A percentile compares a stretch with the other conserved stretches of the same genome.
These are phyloP conservation scores for Myotis daubentonii DNA, from an alignment of 2,797 vertebrate species.

Conservation along the genomic window DNA sequence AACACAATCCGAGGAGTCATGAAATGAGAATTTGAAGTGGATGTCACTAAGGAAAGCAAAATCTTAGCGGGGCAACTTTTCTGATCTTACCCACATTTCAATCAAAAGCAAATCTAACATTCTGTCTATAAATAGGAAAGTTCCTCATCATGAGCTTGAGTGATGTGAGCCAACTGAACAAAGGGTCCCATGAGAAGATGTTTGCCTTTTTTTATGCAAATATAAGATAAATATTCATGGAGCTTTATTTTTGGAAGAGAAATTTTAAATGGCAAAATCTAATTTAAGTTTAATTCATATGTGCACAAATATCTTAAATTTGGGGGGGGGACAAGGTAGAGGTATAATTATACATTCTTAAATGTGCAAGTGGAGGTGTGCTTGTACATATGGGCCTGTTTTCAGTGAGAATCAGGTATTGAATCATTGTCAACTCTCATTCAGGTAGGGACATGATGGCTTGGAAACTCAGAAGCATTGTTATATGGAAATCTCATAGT, in stretches of 20 bases:
- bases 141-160: conserved; percentile 52
- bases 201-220: conserved; percentile 77
- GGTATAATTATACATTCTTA: conserved; percentile 57
- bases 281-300: conserved; percentile 70
- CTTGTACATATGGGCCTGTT: neutral
- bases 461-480: conserved; percentile 3
- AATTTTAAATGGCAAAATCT: conserved; percentile 73
- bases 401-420: neutral
- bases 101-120: conserved; percentile 38
- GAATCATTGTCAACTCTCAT: neutral
- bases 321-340: conserved; percentile 44
- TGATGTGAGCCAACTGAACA: conserved; percentile 64
- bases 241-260: conserved; percentile 74
- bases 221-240: conserved; percentile 77
- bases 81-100: conserved; percentile 48
- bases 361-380: conserved; percentile 42
- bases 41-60: conserved; percentile 2
- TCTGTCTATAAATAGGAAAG: conserved; percentile 60
- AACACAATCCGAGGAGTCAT: neutral
- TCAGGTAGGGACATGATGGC: neutral
- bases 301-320: conserved; percentile 67
- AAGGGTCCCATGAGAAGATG: conserved; percentile 66
- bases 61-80: conserved; percentile 11
- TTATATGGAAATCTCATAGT: neutral
- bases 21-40: neutral